Conservation (phyloP, 1,140 invertebrate genomes). For the Drosophila orena region DNA sequence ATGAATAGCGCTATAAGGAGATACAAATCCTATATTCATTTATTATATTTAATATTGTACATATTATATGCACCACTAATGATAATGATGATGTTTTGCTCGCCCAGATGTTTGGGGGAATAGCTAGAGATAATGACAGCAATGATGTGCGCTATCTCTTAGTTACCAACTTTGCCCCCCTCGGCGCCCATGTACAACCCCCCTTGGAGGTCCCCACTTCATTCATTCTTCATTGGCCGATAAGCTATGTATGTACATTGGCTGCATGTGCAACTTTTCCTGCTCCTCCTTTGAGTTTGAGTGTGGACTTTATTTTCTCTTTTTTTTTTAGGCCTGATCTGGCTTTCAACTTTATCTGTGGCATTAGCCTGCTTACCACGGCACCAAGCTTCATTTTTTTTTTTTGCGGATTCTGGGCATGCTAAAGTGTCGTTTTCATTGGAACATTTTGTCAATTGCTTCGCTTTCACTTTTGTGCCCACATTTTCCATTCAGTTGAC, state of each 20-base stretch:
- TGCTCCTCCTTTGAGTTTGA: slow-evolving; percentile 12
- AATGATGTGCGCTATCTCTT: slow-evolving; percentile 27
- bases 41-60: too few relatives aligned
- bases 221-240: slow-evolving; percentile 17
- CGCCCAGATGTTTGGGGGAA: slow-evolving; percentile 3
- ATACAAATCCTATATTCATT: too few relatives aligned
- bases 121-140: slow-evolving; percentile 9
- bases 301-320: slow-evolving; percentile 10
- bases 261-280: slow-evolving; percentile 17
- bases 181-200: neutral
- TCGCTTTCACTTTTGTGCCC: slow-evolving; percentile 57
- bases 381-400: neutral
- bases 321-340: slow-evolving; percentile 20
- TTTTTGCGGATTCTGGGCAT: slow-evolving; percentile 27
- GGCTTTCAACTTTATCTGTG: slow-evolving; percentile 8
- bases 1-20: too few relatives aligned
- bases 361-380: slow-evolving; percentile 17
- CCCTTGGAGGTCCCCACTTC: neutral
- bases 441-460: slow-evolving; percentile 40
- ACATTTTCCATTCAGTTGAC: slow-evolving; percentile 26
- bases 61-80: neutral
- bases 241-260: slow-evolving; percentile 22
- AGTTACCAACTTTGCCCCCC: neutral
- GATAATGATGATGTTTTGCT: neutral
- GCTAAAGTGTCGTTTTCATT: slow-evolving; percentile 55